Evolutionary conservation across 2,888 invertebrate genomes (phyloP).

Genomic region (Leptopilina syphax): DNA sequence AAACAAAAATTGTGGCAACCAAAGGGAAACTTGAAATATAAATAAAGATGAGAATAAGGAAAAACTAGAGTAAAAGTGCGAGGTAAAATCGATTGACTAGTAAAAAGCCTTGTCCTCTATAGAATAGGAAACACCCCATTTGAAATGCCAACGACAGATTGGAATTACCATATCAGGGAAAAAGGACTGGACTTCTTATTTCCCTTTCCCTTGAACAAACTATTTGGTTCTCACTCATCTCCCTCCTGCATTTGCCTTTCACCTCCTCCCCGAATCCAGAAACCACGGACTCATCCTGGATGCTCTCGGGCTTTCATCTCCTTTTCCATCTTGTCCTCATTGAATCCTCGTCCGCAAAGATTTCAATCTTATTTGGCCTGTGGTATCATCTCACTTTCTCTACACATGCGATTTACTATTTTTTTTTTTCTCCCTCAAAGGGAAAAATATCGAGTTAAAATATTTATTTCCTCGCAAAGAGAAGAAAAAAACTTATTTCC

Average conservation of each 20-base stretch:
- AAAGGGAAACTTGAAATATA: slow-evolving; percentile 48
- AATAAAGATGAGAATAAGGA: slow-evolving; percentile 51
- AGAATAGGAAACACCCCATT: slow-evolving; percentile 48
- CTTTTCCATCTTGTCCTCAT: slow-evolving; percentile 60
- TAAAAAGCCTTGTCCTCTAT: slow-evolving; percentile 49
- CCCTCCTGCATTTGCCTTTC: slow-evolving; percentile 45
- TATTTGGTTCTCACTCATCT: slow-evolving; percentile 50
- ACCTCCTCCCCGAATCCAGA: slow-evolving; percentile 35
- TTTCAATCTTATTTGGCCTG: slow-evolving; percentile 70
- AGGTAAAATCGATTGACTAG: slow-evolving; percentile 53
- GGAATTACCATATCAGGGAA: slow-evolving; percentile 70
- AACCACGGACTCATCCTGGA: slow-evolving; percentile 38
- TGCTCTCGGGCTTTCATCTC: slow-evolving; percentile 44
- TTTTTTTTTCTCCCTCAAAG: slow-evolving; percentile 43
- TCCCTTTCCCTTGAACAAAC: slow-evolving; percentile 60
- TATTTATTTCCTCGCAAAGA: no score
- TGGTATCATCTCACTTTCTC: slow-evolving; percentile 57
- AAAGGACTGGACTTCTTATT: slow-evolving; percentile 66
- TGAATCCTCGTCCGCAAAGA: slow-evolving; percentile 66
- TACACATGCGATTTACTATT: slow-evolving; percentile 62
- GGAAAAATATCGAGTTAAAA: background rate
- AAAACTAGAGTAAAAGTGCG: slow-evolving; percentile 53
- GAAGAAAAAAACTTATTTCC: background rate
- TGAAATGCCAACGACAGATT: slow-evolving; percentile 68
- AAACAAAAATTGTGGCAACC: no score